Conservation (phyloP, 2,113 vertebrate species). For the Microtus richardsoni region DNA sequence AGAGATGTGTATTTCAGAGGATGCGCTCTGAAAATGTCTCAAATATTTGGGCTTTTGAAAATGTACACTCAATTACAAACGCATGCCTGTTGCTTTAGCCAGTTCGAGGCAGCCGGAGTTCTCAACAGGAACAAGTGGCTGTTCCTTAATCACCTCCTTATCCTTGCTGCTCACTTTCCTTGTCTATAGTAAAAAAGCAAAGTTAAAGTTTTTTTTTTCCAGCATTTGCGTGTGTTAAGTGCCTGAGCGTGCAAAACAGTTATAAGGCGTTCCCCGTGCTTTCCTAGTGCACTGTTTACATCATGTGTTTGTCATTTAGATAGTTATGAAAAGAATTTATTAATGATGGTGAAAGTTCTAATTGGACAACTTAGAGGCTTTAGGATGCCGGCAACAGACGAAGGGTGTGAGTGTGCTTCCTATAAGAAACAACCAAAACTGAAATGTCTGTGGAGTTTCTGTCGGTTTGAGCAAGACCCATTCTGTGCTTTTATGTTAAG, state of each 20-base stretch:
- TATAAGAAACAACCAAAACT: not conserved
- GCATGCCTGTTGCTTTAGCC: conserved; percentile 66
- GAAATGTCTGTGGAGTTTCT: not conserved
- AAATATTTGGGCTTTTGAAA: conserved; percentile 75
- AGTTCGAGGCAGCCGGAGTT: conserved; percentile 20
- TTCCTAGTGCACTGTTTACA: conserved; percentile 38
- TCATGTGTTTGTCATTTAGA: not conserved
- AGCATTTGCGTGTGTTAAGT: not conserved
- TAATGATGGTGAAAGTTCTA: not conserved
- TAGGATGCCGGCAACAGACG: conserved; percentile 37
- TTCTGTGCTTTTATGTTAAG: not conserved
- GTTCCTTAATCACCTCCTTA: not conserved
- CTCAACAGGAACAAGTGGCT: not conserved
- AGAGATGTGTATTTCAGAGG: conserved; percentile 75
- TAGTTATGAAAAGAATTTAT: conserved; percentile 38
- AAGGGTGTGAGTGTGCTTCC: conserved; percentile 41
- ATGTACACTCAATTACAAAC: conserved; percentile 70
- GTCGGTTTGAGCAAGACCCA: not conserved
- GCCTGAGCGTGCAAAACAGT: not conserved
- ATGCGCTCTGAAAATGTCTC: conserved; percentile 66
- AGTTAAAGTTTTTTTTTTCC: conserved; percentile 15
- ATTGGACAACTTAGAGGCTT: conserved; percentile 59
- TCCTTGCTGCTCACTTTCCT: not conserved
- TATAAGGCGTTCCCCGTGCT: not conserved
- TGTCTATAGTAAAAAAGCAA: conserved; percentile 37